These are phyloP conservation scores for Nomada flava DNA, from an alignment of 2,888 invertebrate genomes.

Conservation along the genomic window DNA sequence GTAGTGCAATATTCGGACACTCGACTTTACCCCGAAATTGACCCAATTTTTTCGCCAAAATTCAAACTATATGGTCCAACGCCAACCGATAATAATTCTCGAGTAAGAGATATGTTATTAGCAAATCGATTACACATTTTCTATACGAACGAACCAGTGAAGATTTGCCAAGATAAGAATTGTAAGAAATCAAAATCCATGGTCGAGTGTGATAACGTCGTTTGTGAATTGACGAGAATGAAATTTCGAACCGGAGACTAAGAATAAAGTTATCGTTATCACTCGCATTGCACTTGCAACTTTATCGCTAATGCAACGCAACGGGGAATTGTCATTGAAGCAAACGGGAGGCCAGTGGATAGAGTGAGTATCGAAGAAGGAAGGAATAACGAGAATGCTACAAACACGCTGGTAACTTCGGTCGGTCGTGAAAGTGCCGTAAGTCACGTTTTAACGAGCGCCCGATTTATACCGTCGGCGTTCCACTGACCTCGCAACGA, in stretches of 20 bases:
- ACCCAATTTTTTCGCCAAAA: too few species aligned
- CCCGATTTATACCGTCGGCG: constrained; percentile 62
- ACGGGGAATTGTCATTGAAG: constrained; percentile 1
- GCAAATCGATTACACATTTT: too few species aligned
- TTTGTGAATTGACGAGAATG: neutral
- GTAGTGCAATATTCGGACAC: too few species aligned
- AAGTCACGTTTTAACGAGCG: constrained; percentile 67
- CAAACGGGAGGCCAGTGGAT: constrained; percentile 21
- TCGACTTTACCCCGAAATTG: too few species aligned
- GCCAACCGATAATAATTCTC: too few species aligned
- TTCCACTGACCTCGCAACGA: constrained; percentile 63
- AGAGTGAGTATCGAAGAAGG: constrained; percentile 26
- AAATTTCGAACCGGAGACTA: neutral
- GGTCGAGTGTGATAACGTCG: too few species aligned
- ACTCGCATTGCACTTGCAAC: constrained; percentile 5
- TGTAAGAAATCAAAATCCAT: too few species aligned
- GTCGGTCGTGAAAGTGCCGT: constrained; percentile 64
- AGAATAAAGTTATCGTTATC: neutral
- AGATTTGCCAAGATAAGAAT: too few species aligned
- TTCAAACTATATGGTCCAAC: too few species aligned
- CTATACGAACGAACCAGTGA: too few species aligned
- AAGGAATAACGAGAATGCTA: constrained; percentile 41
- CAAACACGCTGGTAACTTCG: constrained; percentile 50
- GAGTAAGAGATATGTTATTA: too few species aligned
- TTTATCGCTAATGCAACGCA: constrained; percentile 7